Evolutionary conservation across 2,888 invertebrate species (phyloP).

Genomic region (Rhamnusium bicolor): DNA sequence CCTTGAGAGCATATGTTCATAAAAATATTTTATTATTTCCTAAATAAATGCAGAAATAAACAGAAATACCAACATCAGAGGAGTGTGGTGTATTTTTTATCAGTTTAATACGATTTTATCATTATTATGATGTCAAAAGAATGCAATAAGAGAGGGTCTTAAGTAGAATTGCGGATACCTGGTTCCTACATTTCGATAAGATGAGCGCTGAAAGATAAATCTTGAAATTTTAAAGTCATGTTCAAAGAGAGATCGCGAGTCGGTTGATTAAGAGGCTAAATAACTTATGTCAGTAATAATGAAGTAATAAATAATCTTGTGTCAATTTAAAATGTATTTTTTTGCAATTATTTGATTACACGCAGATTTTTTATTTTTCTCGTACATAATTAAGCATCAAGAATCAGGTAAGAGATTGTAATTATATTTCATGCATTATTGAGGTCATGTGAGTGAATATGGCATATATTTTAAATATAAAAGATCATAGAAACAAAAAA

Average conservation of each 20-base stretch:
- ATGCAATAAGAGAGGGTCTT: not conserved
- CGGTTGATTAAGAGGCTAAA: not conserved
- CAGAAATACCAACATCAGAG: too few species aligned
- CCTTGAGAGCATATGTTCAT: too few species aligned
- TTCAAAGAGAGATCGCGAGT: not conserved
- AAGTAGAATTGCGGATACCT: not conserved
- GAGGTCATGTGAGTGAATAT: too few species aligned
- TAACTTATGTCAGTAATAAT: not conserved
- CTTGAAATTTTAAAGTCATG: not conserved
- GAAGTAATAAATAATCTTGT: not conserved
- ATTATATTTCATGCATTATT: too few species aligned
- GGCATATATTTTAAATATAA: too few species aligned
- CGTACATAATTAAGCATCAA: not conserved
- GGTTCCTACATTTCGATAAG: not conserved
- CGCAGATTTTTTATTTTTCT: not conserved
- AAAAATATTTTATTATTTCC: too few species aligned
- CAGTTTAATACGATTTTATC: too few species aligned
- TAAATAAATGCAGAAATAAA: too few species aligned
- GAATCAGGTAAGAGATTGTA: not conserved
- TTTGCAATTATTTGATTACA: not conserved
- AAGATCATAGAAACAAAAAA: too few species aligned
- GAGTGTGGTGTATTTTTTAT: too few species aligned
- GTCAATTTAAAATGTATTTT: not conserved
- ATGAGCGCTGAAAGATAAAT: not conserved
- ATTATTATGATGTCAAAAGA: too few species aligned